Evolutionary conservation across 1,140 invertebrate genomes (phyloP), one percentile per base, ranked within the genome.

Genomic region (Drosophila truncata): DNA sequence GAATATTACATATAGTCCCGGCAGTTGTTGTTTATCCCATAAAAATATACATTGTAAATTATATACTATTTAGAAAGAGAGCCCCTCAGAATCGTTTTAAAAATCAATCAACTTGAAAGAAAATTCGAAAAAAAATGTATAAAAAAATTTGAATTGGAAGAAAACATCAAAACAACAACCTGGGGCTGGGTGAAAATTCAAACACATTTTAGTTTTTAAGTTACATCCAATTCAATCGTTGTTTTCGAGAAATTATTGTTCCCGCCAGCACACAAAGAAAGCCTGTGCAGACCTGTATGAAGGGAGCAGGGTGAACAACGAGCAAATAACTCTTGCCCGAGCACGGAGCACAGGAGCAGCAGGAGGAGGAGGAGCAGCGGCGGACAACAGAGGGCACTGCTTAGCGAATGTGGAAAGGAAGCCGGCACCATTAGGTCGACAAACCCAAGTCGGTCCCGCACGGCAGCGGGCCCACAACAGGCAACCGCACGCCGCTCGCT

Each of bases 211-310:
- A 67, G 59, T 71, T 75, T 65, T 62, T 57, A 76, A 65, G 62
- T 57, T 73, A 57, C 49, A 74, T 52, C 42, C 41, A 57, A 47
- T 62, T 78, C 75, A 72, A 90, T 80, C 65, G 78, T 87, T 82
- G 74, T 81, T 90, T 88, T 78, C 73, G 80, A 85, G 86, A 88
- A 87, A 87, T 87, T 83, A 64, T 86, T 73, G 76, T 87, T 87
- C 70, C 65, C 67, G 69, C 69, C 59, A 73, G 41, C 61, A 82
- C 62, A 82, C 39, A 70, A 61, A 41, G 33, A 67, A 47, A 64
- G 57, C 52, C 71, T 50, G 70, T 57, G 67, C 55, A 66, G 62
- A 82, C 55, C 59, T 47, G 52, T 54, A 73, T 73, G 70, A 72
- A 42, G 67, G 58, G 54, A 72, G 35, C 67, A 72, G 70, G 70